Percentiles rank a stretch among this genome's conserved stretches.
These are phyloP conservation scores for Onchidella celtica DNA, from an alignment of 2,888 invertebrate species.

Conservation along the genomic window DNA sequence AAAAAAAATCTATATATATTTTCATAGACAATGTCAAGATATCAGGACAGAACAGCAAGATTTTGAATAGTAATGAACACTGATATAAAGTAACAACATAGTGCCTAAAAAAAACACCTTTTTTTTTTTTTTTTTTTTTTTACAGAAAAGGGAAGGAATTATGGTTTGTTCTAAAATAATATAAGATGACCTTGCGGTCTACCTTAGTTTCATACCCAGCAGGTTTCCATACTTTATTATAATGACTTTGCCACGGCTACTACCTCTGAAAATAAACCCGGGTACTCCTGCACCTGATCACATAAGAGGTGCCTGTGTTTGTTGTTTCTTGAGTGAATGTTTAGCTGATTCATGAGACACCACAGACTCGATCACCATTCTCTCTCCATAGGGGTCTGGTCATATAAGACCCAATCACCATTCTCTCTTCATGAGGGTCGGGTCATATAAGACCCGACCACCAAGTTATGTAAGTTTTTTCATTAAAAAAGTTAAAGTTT, in stretches of 20 bases:
- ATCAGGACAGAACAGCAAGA: neutral
- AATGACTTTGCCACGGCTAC: neutral
- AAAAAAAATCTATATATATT: neutral
- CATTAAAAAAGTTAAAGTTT: too few relatives aligned
- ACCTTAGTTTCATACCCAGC: neutral
- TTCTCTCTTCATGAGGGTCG: neutral
- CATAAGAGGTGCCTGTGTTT: neutral
- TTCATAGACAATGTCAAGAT: neutral
- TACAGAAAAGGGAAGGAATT: neutral
- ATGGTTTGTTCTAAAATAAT: neutral
- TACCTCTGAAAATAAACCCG: neutral
- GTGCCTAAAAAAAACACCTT: neutral
- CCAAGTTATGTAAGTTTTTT: too few relatives aligned
- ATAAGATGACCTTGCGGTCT: neutral
- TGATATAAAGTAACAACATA: too few relatives aligned
- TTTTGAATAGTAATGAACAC: neutral
- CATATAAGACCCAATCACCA: neutral
- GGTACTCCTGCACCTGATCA: neutral
- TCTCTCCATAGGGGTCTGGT: neutral
- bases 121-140: too few relatives aligned
- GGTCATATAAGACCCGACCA: too few relatives aligned
- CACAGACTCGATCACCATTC: neutral
- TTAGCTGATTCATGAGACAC: neutral
- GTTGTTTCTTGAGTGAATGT: neutral
- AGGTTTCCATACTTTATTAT: neutral